These are phyloP conservation scores for Globia sparganii DNA, from an alignment of 2,888 invertebrate genomes.

Conservation along the genomic window DNA sequence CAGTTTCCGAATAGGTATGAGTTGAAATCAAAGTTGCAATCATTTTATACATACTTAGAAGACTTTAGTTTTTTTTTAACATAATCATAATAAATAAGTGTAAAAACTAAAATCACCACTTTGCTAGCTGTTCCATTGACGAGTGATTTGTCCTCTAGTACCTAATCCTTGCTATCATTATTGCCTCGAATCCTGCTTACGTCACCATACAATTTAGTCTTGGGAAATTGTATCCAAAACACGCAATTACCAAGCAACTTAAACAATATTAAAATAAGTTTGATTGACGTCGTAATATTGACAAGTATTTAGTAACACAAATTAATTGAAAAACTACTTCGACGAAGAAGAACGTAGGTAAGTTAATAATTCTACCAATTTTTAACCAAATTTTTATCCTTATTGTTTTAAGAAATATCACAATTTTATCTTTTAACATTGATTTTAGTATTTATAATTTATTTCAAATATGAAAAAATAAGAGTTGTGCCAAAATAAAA, in stretches of 20 bases:
- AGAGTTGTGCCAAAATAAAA: constrained; percentile 44
- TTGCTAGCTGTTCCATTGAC: background rate
- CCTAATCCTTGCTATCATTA: background rate
- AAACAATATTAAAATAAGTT: background rate
- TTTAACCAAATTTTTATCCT: constrained; percentile 12
- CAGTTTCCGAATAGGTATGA: background rate
- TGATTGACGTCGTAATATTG: constrained; percentile 10
- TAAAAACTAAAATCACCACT: background rate
- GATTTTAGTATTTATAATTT: constrained; percentile 14
- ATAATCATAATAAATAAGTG: background rate
- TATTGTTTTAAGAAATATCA: constrained; percentile 51
- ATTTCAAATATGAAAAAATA: background rate
- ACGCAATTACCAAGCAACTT: background rate
- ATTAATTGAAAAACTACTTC: background rate
- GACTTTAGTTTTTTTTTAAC: background rate
- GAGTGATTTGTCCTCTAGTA: too few species aligned
- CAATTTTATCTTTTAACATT: constrained; percentile 48
- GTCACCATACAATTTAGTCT: background rate
- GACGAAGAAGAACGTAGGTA: background rate
- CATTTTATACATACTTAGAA: background rate
- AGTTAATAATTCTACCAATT: background rate
- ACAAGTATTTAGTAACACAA: background rate
- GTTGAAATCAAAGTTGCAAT: background rate
- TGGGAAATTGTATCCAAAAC: background rate
- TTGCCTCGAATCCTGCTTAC: background rate